A percentile compares a stretch with the other conserved stretches of the same genome.
Conservation (phyloP, 2,113 vertebrate species). For the Pimephales promelas region DNA sequence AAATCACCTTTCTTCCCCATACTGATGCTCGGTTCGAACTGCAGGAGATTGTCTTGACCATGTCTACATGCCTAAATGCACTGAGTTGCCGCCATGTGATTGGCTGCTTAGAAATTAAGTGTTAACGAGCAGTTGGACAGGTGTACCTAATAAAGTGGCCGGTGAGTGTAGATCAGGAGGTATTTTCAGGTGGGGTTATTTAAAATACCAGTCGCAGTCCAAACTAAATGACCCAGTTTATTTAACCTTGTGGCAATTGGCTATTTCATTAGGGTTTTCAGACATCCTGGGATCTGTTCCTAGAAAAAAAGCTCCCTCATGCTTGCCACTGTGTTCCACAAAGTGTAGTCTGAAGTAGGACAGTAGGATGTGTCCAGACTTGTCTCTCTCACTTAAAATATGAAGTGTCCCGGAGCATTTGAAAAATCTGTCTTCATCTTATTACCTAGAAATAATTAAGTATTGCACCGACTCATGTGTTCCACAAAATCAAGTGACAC, state of each 20-base stretch:
- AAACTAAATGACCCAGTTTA: constrained; percentile 39
- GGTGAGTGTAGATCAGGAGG: neutral
- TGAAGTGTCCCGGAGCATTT: constrained; percentile 10
- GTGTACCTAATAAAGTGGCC: no score
- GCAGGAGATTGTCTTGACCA: no score
- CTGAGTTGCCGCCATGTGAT: no score
- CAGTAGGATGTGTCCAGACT: constrained; percentile 32
- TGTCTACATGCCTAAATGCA: no score
- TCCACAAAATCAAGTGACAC: neutral
- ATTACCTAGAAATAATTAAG: constrained; percentile 3
- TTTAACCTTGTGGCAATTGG: constrained; percentile 42
- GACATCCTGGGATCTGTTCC: constrained; percentile 40
- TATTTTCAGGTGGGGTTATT: constrained; percentile 28
- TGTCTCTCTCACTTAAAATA: neutral
- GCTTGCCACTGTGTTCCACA: constrained; percentile 9
- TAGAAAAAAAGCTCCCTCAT: constrained; percentile 21
- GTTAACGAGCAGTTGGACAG: no score
- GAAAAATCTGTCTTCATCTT: neutral
- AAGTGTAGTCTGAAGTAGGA: constrained; percentile 28
- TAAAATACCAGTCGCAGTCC: constrained; percentile 16
- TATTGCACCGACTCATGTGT: neutral
- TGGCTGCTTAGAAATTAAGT: no score
- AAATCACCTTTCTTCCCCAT: no score
- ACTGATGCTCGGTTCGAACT: no score
- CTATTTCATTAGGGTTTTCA: constrained; percentile 28